Conservation (phyloP, 2,888 invertebrate species). For the Caenorhabditis drosophilae region DNA sequence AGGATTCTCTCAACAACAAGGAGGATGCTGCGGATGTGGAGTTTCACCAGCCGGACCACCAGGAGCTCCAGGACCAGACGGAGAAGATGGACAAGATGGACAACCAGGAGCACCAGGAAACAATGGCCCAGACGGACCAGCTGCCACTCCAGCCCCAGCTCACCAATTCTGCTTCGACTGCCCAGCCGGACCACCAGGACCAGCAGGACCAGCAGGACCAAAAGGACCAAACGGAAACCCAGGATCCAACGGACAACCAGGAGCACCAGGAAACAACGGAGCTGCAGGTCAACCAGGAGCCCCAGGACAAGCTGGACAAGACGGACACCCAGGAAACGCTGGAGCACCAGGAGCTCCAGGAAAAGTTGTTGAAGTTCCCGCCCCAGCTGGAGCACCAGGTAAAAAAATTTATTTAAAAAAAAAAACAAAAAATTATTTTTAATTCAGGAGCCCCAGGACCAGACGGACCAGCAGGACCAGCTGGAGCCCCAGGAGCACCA, state of each 20-base stretch:
- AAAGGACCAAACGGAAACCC: constrained; percentile 60
- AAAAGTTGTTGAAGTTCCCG: constrained; percentile 40
- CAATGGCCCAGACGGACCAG: constrained; percentile 60
- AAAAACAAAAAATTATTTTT: too few relatives aligned
- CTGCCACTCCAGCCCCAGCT: constrained; percentile 54
- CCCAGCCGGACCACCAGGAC: constrained; percentile 56
- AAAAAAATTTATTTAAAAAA: too few relatives aligned
- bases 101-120: constrained; percentile 54
- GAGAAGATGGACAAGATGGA: constrained; percentile 52
- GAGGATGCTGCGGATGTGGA: constrained; percentile 57
- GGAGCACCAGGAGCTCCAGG: constrained; percentile 55
- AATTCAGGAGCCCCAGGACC: constrained; percentile 39
- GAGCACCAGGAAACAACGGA: constrained; percentile 51
- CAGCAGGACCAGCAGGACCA: constrained; percentile 53
- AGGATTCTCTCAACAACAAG: constrained; percentile 24
- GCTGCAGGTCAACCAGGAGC: constrained; percentile 46
- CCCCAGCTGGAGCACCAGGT: constrained; percentile 46
- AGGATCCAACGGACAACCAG: constrained; percentile 56
- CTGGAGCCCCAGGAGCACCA: constrained; percentile 42
- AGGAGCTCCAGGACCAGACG: constrained; percentile 50
- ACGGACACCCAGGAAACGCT: constrained; percentile 53
- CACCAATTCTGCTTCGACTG: constrained; percentile 57
- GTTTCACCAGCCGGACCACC: constrained; percentile 48
- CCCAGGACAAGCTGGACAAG: constrained; percentile 41
- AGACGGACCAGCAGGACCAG: constrained; percentile 49